Evolutionary conservation across 2,888 invertebrate genomes (phyloP).

Genomic region (Strigamia maritima): DNA sequence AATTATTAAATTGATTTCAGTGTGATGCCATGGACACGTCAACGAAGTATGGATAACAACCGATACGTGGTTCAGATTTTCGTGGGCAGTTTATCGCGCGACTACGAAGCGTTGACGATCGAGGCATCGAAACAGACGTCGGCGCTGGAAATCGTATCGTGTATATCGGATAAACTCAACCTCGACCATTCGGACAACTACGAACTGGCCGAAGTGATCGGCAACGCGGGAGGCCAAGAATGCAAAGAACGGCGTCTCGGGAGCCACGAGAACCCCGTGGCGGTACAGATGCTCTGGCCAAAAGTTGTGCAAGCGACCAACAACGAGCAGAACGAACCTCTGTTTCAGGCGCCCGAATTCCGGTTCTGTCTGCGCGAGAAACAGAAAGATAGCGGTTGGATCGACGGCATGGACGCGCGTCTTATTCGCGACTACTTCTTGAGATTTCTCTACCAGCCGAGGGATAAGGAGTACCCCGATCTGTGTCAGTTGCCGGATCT

Average conservation of each 20-base stretch:
- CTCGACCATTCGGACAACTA: constrained; percentile 62
- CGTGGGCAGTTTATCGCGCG: constrained; percentile 80
- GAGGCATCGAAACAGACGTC: constrained; percentile 89
- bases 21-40: constrained; percentile 6
- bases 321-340: constrained; percentile 35
- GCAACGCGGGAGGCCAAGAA: constrained; percentile 79
- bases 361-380: constrained; percentile 86
- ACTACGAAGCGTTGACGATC: constrained; percentile 84
- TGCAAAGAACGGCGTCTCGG: constrained; percentile 88
- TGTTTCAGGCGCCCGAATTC: constrained; percentile 47
- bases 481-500: constrained; percentile 91
- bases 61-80: constrained; percentile 78
- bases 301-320: constrained; percentile 44
- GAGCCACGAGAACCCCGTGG: constrained; percentile 59
- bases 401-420: constrained; percentile 81
- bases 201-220: constrained; percentile 83
- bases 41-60: constrained; percentile 46
- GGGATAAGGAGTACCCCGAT: constrained; percentile 91
- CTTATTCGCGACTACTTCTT: constrained; percentile 88
- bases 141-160: constrained; percentile 84
- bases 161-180: constrained; percentile 72
- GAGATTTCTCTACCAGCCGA: constrained; percentile 84
- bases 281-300: constrained; percentile 56
- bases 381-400: constrained; percentile 63
- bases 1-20: too few relatives aligned